Conservation (phyloP, 2,888 invertebrate genomes). For the Trypoxylon attenuatum region DNA sequence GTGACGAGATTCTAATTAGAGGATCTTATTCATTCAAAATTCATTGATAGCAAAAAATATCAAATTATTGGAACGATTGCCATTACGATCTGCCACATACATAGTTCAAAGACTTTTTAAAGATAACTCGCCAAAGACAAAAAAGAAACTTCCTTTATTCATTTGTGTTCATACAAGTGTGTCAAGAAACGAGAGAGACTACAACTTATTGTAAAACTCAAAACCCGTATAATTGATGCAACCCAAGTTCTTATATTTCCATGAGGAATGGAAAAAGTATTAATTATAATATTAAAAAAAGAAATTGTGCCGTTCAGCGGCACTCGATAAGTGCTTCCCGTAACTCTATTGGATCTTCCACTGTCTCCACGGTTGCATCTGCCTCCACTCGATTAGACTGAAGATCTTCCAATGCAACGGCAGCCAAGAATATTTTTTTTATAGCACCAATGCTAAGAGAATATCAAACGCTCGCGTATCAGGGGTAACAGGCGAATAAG, state of each 20-base stretch:
- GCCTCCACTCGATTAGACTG: neutral
- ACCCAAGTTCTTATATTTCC: neutral
- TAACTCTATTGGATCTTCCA: conserved; percentile 28
- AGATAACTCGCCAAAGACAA: too few relatives aligned
- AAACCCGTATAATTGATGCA: neutral
- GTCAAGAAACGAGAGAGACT: too few relatives aligned
- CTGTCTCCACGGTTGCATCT: neutral
- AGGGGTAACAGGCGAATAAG: neutral
- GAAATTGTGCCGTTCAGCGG: neutral
- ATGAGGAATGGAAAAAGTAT: neutral
- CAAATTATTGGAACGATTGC: too few relatives aligned
- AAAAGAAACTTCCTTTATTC: too few relatives aligned
- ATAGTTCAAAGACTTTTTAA: too few relatives aligned
- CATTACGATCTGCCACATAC: too few relatives aligned
- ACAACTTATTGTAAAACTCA: neutral
- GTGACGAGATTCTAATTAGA: conserved; percentile 24
- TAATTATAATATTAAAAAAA: neutral
- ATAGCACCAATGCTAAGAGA: neutral
- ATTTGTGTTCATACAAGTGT: too few relatives aligned
- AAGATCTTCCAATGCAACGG: conserved; percentile 22
- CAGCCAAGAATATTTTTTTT: neutral
- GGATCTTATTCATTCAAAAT: neutral
- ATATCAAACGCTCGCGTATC: neutral
- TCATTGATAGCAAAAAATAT: neutral
- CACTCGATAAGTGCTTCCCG: conserved; percentile 32